phyloP scores from a whole-genome alignment of 2,113 vertebrate species.

The Symphodus melops region DNA sequence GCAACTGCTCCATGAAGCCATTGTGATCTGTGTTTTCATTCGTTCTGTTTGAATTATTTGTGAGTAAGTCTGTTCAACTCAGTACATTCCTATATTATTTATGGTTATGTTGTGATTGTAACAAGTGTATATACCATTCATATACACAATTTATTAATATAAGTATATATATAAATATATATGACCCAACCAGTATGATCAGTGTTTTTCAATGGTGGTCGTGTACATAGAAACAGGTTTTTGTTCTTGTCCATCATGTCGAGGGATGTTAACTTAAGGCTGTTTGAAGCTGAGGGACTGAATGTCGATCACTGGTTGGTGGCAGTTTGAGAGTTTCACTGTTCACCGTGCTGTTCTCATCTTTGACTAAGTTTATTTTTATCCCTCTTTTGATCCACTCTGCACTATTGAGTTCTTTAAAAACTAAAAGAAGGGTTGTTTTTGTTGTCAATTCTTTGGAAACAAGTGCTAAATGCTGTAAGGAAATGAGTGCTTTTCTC shows the following conservation, averaged over 20 bases:
- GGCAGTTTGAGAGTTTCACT: slow-evolving; percentile 48
- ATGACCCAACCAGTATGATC: slow-evolving; percentile 73
- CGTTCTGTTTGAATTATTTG: slow-evolving; percentile 69
- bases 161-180: slow-evolving; percentile 65
- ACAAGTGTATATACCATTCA: slow-evolving; percentile 79
- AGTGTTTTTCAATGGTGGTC: slow-evolving; percentile 74
- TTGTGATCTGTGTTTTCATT: slow-evolving; percentile 38
- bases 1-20: neutral
- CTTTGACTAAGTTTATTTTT: slow-evolving; percentile 45
- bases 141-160: slow-evolving; percentile 73
- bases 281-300: slow-evolving; percentile 57
- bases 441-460: slow-evolving; percentile 33
- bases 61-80: slow-evolving; percentile 70
- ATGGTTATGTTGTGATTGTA: slow-evolving; percentile 81
- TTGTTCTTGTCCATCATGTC: slow-evolving; percentile 50
- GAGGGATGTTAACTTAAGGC: slow-evolving; percentile 63
- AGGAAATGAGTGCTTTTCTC: slow-evolving; percentile 27
- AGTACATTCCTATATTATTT: slow-evolving; percentile 86
- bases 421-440: slow-evolving; percentile 38
- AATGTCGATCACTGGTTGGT: slow-evolving; percentile 79
- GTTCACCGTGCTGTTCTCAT: slow-evolving; percentile 59
- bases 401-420: slow-evolving; percentile 67
- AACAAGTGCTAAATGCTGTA: slow-evolving; percentile 51
- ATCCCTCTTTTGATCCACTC: slow-evolving; percentile 61
- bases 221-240: slow-evolving; percentile 70